Base-by-base conservation (phyloP, 2,797 vertebrate genomes). In the Enteromius thamalakanensis region DNA sequence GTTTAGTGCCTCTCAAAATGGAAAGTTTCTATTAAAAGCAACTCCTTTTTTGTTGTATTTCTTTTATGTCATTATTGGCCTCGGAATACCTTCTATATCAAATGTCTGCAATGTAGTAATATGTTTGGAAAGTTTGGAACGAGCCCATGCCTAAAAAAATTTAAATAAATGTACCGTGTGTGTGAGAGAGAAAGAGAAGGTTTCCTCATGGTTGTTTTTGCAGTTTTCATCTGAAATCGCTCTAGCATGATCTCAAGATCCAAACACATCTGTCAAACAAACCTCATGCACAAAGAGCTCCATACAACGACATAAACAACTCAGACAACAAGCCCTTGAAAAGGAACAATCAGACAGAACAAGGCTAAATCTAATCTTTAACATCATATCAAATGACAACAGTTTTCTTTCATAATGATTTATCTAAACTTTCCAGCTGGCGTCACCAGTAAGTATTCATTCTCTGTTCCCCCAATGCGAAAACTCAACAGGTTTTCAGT, bases 21-120 rank as follows among this genome's bases (percentile, higher is more conserved):
- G 71, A 83, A 64, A 70, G 74, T 68, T 60, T 53, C 55, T 74
- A 58, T 71, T 79, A 81, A 77, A 51, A 84, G 49, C 11, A 78
- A 29, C 6, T 19, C n/a, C n/a, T 9, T 58, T 53, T 47, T 80
- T 7, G 51, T 47, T 60, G 19, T 45, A 51, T 68, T 84, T 26
- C 62, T 49, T 71, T 37, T 58, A 45, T 72, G 60, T 60, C 69
- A 71, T 76, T 51, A 65, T 37, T 42, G 14, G 32, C 40, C 84
- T 74, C 32, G 17, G 71, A 64, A 70, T 77, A 60, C 55, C 72
- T 72, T 84, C 42, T 14, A 79, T 65, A 84, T 77, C 55, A 58
- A 8, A 82, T 26, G 21, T 79, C 83, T 40, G 71, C 34, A 32
- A 70, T 78, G 65, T 70, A 64, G 76, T 82, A 71, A 85, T 75